Conservation (phyloP, 2,113 vertebrate genomes). For the Herpetotheres cachinnans region DNA sequence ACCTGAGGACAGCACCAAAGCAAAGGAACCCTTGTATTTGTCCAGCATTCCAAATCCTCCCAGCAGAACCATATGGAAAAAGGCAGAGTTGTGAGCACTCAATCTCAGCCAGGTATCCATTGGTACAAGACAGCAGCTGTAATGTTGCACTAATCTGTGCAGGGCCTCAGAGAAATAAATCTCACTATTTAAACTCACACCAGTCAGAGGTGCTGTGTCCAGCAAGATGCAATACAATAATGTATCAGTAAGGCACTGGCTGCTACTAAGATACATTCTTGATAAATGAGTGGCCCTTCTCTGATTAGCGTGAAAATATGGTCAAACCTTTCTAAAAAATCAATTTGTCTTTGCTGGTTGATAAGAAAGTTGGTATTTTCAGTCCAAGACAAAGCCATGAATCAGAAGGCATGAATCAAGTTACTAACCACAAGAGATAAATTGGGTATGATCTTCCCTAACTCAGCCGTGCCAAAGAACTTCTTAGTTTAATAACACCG, state of each 20-base stretch:
- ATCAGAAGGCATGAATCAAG: slow-evolving; percentile 57
- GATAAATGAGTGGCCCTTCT: not conserved
- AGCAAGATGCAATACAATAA: not conserved
- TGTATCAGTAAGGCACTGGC: not conserved
- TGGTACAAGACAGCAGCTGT: not conserved
- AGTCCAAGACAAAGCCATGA: slow-evolving; percentile 41
- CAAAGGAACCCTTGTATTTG: not conserved
- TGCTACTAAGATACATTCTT: not conserved
- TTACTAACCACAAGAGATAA: slow-evolving; percentile 33
- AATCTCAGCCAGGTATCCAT: not conserved
- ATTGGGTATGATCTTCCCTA: slow-evolving; percentile 34
- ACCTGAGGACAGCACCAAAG: not conserved
- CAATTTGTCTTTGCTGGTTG: slow-evolving; percentile 19
- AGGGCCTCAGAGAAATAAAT: not conserved
- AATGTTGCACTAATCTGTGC: not conserved
- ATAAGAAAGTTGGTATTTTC: slow-evolving; percentile 17
- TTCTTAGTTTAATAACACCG: slow-evolving; percentile 55
- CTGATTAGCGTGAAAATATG: not conserved
- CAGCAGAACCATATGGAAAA: not conserved
- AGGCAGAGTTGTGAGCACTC: not conserved
- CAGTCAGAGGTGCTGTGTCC: not conserved
- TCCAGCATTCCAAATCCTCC: not conserved
- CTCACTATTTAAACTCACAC: not conserved
- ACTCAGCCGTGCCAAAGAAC: slow-evolving; percentile 53
- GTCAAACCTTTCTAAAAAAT: not conserved